phyloP scores from a whole-genome alignment of 1,140 invertebrate species.

The Lycorma delicatula region DNA sequence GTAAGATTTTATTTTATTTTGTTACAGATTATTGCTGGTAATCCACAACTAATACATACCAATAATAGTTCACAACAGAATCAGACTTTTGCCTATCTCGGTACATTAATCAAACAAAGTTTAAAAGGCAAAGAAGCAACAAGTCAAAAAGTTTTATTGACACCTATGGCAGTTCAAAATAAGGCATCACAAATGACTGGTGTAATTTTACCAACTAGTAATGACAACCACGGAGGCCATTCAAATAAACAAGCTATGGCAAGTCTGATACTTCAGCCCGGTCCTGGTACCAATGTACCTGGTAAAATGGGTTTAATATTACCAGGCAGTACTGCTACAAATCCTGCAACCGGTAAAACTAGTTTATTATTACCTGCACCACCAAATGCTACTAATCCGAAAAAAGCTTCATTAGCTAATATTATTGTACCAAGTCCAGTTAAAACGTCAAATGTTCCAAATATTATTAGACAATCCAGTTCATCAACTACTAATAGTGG shows the following conservation, averaged over 20 bases:
- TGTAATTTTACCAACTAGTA: constrained; percentile 7
- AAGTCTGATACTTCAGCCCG: constrained; percentile 6
- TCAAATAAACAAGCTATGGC: constrained; percentile 4
- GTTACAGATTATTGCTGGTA: constrained; percentile 2
- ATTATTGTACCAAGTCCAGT: background rate
- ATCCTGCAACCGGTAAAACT: background rate
- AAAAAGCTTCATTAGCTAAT: background rate
- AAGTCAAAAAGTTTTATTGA: constrained; percentile 3
- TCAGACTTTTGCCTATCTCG: constrained; percentile 40
- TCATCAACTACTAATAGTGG: too few relatives aligned
- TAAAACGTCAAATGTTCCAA: constrained; percentile 6
- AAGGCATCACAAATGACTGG: background rate
- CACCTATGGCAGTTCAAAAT: background rate
- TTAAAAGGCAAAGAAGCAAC: constrained; percentile 5
- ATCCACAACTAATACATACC: background rate
- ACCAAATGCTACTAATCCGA: background rate
- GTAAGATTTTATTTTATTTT: background rate
- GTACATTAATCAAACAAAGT: constrained; percentile 37
- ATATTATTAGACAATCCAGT: constrained; percentile 13
- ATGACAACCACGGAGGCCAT: background rate
- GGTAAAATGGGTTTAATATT: background rate
- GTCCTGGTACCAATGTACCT: background rate
- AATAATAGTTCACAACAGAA: constrained; percentile 25
- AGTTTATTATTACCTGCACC: background rate
- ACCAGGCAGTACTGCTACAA: background rate